Conservation (phyloP, 1,140 invertebrate species). For the Musca domestica region DNA sequence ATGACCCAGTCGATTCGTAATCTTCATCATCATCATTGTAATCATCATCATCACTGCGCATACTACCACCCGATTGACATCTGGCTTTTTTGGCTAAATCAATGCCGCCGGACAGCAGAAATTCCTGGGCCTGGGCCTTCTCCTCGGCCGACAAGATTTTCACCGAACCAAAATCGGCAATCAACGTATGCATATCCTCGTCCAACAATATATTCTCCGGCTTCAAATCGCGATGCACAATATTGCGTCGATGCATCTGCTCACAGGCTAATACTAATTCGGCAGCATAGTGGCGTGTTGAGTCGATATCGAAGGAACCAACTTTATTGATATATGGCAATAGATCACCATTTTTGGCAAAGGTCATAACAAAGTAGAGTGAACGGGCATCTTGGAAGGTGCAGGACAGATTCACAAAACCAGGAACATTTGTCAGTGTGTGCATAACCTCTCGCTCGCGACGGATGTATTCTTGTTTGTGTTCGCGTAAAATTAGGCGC, state of each 20-base stretch:
- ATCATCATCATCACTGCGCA: conserved; percentile 33
- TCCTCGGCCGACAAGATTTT: conserved; percentile 69
- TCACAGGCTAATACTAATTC: conserved; percentile 91
- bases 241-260: conserved; percentile 84
- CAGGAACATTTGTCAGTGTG: conserved; percentile 59
- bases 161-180: conserved; percentile 97
- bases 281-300: conserved; percentile 89
- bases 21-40: conserved; percentile 39
- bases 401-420: conserved; percentile 91
- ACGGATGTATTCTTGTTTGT: conserved; percentile 89
- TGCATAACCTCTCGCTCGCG: conserved; percentile 58
- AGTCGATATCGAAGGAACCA: conserved; percentile 84
- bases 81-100: conserved; percentile 1
- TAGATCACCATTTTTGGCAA: conserved; percentile 92
- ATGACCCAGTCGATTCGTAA: conserved; percentile 19
- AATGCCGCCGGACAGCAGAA: background rate
- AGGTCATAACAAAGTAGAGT: conserved; percentile 95
- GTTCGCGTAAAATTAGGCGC: conserved; percentile 85
- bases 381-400: conserved; percentile 94
- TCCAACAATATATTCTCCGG: conserved; percentile 87
- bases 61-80: conserved; percentile 17
- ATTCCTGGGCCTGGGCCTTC: conserved; percentile 39
- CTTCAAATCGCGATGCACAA: conserved; percentile 92
- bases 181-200: conserved; percentile 93
- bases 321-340: conserved; percentile 88